A percentile compares a stretch with the other conserved stretches of the same genome.
Conservation (phyloP, 2,113 vertebrate genomes). For the Lasiurus borealis region DNA sequence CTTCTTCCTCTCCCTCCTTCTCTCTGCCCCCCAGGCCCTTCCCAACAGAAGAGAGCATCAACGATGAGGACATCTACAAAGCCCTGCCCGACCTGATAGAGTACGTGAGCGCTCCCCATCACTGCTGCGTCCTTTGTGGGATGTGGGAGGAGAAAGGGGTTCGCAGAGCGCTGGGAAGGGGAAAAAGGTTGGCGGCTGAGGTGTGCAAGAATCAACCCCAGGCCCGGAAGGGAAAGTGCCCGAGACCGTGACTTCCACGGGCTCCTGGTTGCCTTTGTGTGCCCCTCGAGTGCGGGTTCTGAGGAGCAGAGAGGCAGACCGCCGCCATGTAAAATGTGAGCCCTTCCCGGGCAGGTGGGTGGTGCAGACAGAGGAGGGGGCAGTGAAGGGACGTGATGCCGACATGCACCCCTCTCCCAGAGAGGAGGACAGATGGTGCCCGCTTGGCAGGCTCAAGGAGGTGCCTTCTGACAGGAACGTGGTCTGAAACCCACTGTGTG, state of each 20-base stretch:
- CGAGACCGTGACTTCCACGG: neutral
- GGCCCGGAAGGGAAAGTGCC: neutral
- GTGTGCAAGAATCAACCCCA: neutral
- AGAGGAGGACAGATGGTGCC: neutral
- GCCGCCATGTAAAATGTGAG: neutral
- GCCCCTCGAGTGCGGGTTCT: neutral
- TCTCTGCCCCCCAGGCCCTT: slow-evolving; percentile 89
- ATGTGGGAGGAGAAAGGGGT: neutral
- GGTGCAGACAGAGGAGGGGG: neutral
- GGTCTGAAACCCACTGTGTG: neutral
- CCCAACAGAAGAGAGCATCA: slow-evolving; percentile 95
- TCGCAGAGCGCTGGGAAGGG: neutral
- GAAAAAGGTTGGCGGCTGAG: neutral
- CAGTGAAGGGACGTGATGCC: neutral
- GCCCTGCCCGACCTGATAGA: slow-evolving; percentile 97
- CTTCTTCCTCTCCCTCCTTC: neutral
- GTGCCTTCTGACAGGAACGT: neutral
- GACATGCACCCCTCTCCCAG: neutral
- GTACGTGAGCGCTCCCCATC: slow-evolving; percentile 87
- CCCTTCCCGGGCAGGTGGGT: neutral
- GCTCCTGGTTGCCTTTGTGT: neutral
- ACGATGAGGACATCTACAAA: slow-evolving; percentile 97
- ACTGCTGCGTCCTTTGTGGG: neutral
- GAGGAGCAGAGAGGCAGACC: neutral
- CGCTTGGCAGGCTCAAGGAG: neutral